phyloP scores from a whole-genome alignment of 1,140 invertebrate genomes.

The Aricia agestis region DNA sequence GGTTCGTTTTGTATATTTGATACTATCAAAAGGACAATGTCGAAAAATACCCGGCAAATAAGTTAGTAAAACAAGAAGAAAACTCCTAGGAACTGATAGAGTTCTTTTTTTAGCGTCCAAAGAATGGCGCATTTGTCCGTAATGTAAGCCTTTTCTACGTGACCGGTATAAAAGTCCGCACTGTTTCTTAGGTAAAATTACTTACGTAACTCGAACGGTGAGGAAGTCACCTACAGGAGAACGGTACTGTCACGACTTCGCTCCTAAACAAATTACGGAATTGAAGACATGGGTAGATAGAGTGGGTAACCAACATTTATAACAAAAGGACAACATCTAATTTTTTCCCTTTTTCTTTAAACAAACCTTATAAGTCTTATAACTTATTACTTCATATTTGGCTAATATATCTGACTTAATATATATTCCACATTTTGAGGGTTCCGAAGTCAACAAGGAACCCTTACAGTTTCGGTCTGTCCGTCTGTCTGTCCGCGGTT shows the following conservation, averaged over 20 bases:
- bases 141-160: slow-evolving; percentile 2
- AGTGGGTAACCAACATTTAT: too few relatives aligned
- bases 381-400: too few relatives aligned
- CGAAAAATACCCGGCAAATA: background rate
- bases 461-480: too few relatives aligned
- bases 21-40: too few relatives aligned
- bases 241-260: background rate
- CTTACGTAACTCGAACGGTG: background rate
- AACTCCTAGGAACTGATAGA: background rate
- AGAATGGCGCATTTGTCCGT: background rate
- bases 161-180: background rate
- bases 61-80: background rate
- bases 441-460: too few relatives aligned
- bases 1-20: too few relatives aligned
- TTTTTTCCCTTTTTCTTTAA: too few relatives aligned
- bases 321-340: too few relatives aligned
- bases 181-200: background rate
- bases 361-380: too few relatives aligned
- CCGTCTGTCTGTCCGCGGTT: too few relatives aligned
- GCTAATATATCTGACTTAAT: too few relatives aligned
- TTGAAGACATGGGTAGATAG: background rate
- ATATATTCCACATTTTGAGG: too few relatives aligned
- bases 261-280: background rate
- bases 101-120: background rate
- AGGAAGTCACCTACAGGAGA: slow-evolving; percentile 1